Evolutionary conservation across 64 coral and sea anemone species (phyloP), one percentile per base, ranked within the genome.

Genomic region (Montipora foliosa): DNA sequence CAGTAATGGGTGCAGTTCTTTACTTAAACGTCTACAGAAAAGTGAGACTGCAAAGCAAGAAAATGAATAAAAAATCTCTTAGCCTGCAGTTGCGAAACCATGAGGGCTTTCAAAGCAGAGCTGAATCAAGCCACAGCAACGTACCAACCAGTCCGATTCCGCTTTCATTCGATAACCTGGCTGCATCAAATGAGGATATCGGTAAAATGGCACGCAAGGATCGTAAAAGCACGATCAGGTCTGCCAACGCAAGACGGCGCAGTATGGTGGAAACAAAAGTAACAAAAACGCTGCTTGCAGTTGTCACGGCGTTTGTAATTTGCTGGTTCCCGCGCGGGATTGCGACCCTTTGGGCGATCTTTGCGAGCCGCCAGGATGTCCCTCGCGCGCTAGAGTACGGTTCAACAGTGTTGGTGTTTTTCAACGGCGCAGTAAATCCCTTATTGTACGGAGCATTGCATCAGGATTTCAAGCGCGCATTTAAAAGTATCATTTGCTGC

Each of bases 321-420:
- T 99, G 84, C n/a, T 99, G 98, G 98, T 90, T 99, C 24, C 98
- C 98, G 47, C 77, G 98, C 5, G 92, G 98, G 22, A 50, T 99
- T 15, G 98, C 95, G 67, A 99, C 96, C 78, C 85, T 99, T 14
- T 96, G 98, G 95, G 94, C 98, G 21, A 86, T 96, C 13, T 91
- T 92, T 45, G 80, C 44, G 69, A 60, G 78, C 13, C 98, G 98
- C 50, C 66, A 99, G 11, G 52, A 77, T 5, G 98, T 99, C 4
- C 98, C 98, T 3, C 78, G 58, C 8, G 84, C 89, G 47, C 88
- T 99, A 1, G 98, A 99, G 77, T 94, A 94, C 73, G 48, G 85
- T 7, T 96, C 98, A 0, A 96, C 98, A 21, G 92, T 92, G 13
- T 95, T 99, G 69, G 94, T 99, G 12, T 99, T 99, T 77, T 76